These are phyloP conservation scores for Tetrao urogallus DNA, from an alignment of 2,113 vertebrate genomes.

Conservation along the genomic window DNA sequence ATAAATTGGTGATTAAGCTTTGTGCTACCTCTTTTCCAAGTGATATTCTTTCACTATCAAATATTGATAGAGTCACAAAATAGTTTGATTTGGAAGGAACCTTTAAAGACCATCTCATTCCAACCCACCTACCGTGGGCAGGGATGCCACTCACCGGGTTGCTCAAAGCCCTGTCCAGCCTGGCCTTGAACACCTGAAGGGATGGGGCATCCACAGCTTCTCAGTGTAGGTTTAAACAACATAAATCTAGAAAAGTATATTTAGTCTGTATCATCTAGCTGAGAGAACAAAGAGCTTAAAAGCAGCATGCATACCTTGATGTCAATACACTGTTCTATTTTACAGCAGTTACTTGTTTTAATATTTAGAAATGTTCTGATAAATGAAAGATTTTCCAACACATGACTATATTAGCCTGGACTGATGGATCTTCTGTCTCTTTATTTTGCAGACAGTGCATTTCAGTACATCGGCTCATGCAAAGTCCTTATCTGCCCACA, in stretches of 20 bases:
- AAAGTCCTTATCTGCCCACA: constrained; percentile 68
- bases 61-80: not conserved
- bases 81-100: not conserved
- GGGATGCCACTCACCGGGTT: too few relatives aligned
- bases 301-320: not conserved
- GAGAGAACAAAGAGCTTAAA: not conserved
- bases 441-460: constrained; percentile 70
- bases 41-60: not conserved
- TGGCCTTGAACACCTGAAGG: not conserved
- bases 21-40: not conserved
- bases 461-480: constrained; percentile 71
- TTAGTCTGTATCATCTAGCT: not conserved
- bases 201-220: too few relatives aligned
- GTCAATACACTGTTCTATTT: not conserved
- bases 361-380: not conserved
- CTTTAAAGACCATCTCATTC: too few relatives aligned
- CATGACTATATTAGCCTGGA: not conserved
- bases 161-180: not conserved
- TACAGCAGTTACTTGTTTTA: not conserved
- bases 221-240: not conserved
- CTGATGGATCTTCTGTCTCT: not conserved
- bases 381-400: not conserved
- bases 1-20: not conserved
- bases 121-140: not conserved
- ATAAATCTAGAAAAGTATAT: not conserved